These are phyloP conservation scores for Chironomus striatipennis DNA, from an alignment of 1,140 invertebrate species.

Conservation along the genomic window DNA sequence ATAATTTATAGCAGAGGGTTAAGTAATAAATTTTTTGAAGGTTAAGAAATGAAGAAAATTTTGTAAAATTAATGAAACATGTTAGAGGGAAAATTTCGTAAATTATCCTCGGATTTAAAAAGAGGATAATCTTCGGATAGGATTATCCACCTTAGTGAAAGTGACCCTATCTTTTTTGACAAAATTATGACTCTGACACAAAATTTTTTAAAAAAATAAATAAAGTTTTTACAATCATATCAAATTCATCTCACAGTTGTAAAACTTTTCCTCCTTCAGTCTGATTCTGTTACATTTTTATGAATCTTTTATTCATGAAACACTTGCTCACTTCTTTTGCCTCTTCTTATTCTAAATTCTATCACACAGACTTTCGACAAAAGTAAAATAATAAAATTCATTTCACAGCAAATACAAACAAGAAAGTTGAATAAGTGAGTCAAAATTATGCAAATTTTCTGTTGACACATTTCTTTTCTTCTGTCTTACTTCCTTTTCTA, in stretches of 20 bases:
- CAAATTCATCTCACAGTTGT: neutral
- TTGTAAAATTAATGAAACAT: no score
- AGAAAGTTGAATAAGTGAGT: neutral
- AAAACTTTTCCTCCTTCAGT: neutral
- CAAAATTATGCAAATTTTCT: conserved; percentile 19
- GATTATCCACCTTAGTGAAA: no score
- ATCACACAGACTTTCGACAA: neutral
- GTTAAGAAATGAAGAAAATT: no score
- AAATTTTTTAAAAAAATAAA: neutral
- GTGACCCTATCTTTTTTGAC: no score
- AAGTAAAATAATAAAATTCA: neutral
- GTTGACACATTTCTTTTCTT: neutral
- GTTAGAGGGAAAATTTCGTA: no score
- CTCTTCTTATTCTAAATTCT: neutral
- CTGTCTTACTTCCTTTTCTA: neutral
- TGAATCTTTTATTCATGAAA: neutral
- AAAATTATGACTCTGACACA: no score
- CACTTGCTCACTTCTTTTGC: neutral
- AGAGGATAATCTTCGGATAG: no score
- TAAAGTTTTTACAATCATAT: no score
- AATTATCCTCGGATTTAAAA: no score
- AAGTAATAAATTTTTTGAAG: no score
- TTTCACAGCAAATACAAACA: no score
- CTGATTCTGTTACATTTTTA: neutral
- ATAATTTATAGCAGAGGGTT: no score